Evolutionary conservation across 2,797 vertebrate genomes (phyloP), one percentile per base, ranked within the genome.

Genomic region (Pygocentrus nattereri): DNA sequence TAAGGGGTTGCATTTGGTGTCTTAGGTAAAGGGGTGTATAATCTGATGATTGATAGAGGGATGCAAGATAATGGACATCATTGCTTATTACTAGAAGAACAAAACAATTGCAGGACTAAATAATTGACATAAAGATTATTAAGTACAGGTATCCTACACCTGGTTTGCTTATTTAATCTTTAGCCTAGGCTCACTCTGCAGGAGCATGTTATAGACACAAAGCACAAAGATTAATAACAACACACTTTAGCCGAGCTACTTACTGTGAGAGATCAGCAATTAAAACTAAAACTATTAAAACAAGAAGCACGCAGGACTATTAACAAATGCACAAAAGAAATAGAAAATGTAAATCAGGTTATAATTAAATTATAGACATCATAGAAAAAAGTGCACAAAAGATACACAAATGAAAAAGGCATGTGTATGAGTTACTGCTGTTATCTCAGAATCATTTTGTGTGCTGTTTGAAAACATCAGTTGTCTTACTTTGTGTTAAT

Each of bases 1-100:
- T 64, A 52, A 3, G 25, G 12, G 47, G 8, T 65, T 56, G 25
- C 62, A 67, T 73, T 73, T 56, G 31, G 49, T 80, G 34, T 67
- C 3, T 61, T 68, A 61, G 50, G 8, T 58, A 77, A 31, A 38
- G 12, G 18, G 47, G 21, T 13, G 11, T 23, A 31, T 25, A 74
- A 47, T 21, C 5, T 18, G 2, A 13, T 49, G 27, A 72, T 79
- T 79, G 65, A 56, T 72, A 31, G 13, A 54, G 52, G 47, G 15
- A 11, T 52, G 10, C 7, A 34, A 27, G 16, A 54, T 52, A 72
- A 54, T 72, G 18, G 25, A 34, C 25, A 8, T 18, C 16, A 25
- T 30, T 70, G 3, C 13, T 38, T 38, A 5, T 2, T 12, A 15
- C 19, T n/a, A 23, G 23, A 34, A 65, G 19, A 12, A 19, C 16